phyloP scores from a whole-genome alignment of 2,888 invertebrate species.

The Apantesis nais region DNA sequence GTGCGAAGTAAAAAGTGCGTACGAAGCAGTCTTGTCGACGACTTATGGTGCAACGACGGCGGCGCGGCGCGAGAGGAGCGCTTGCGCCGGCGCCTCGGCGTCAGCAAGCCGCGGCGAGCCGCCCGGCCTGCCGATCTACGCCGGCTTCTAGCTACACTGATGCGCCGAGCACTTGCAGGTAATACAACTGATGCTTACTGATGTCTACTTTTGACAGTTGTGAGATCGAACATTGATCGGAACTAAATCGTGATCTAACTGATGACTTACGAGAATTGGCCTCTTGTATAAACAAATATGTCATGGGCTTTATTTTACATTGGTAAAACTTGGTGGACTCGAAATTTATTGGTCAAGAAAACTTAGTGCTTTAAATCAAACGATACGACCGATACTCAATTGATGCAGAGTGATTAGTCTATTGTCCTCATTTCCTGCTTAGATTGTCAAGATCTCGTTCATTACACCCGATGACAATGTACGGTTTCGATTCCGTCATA shows the following conservation, averaged over 20 bases:
- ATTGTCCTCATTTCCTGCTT: neutral
- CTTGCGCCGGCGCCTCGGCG: slow-evolving; percentile 47
- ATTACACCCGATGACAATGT: neutral
- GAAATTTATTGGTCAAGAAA: too few species aligned
- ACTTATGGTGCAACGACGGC: slow-evolving; percentile 18
- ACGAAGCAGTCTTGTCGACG: slow-evolving; percentile 33
- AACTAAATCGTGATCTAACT: too few species aligned
- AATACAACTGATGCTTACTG: neutral
- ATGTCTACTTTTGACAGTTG: too few species aligned
- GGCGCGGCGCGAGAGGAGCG: slow-evolving; percentile 27
- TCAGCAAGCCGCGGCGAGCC: slow-evolving; percentile 51
- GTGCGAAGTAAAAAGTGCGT: slow-evolving; percentile 39
- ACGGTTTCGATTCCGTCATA: neutral
- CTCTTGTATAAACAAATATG: neutral
- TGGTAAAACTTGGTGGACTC: neutral
- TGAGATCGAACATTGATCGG: too few species aligned
- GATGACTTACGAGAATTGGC: too few species aligned
- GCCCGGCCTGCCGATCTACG: slow-evolving; percentile 62
- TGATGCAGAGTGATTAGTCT: too few species aligned
- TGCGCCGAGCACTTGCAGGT: slow-evolving; percentile 69
- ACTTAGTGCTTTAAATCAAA: too few species aligned
- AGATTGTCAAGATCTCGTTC: neutral
- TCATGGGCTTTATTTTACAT: too few species aligned
- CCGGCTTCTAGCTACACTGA: slow-evolving; percentile 64
- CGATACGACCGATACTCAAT: too few species aligned